Conservation (phyloP, 2,797 vertebrate species). For the Onychomys torridus region DNA sequence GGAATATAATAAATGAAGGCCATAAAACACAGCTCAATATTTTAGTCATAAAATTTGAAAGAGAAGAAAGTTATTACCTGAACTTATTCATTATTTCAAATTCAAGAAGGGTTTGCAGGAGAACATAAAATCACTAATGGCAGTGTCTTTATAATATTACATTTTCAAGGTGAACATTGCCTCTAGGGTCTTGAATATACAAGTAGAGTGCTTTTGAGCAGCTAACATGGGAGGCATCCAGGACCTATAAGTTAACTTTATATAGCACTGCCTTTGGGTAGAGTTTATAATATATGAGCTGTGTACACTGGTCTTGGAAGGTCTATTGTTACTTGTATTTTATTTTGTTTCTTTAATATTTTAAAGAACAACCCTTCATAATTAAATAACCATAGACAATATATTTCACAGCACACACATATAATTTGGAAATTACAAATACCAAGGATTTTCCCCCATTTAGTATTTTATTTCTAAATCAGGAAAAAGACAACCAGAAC, state of each 20-base stretch:
- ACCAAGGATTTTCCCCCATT: neutral
- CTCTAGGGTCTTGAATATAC: constrained; percentile 52
- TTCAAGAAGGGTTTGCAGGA: constrained; percentile 71
- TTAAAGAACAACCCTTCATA: neutral
- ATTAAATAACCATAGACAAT: neutral
- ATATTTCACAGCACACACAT: constrained; percentile 6
- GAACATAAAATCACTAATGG: constrained; percentile 76
- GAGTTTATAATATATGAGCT: constrained; percentile 39
- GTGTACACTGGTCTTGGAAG: constrained; percentile 14
- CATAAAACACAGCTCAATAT: constrained; percentile 74
- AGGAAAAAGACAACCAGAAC: neutral
- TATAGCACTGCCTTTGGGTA: constrained; percentile 49
- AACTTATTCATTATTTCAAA: constrained; percentile 76
- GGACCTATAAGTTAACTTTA: constrained; percentile 9
- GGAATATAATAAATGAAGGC: constrained; percentile 65
- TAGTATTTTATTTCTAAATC: constrained; percentile 40
- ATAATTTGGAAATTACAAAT: constrained; percentile 4
- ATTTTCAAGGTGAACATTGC: constrained; percentile 70
- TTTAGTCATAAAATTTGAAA: constrained; percentile 81
- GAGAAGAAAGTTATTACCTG: constrained; percentile 71
- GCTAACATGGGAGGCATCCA: neutral
- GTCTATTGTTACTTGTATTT: constrained; percentile 17
- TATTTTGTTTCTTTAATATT: constrained; percentile 46
- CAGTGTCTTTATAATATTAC: constrained; percentile 68
- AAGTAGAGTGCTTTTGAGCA: constrained; percentile 18